A percentile compares a stretch with the other conserved stretches of the same genome.
Conservation (phyloP, 2,797 vertebrate species). For the Momotus momota region DNA sequence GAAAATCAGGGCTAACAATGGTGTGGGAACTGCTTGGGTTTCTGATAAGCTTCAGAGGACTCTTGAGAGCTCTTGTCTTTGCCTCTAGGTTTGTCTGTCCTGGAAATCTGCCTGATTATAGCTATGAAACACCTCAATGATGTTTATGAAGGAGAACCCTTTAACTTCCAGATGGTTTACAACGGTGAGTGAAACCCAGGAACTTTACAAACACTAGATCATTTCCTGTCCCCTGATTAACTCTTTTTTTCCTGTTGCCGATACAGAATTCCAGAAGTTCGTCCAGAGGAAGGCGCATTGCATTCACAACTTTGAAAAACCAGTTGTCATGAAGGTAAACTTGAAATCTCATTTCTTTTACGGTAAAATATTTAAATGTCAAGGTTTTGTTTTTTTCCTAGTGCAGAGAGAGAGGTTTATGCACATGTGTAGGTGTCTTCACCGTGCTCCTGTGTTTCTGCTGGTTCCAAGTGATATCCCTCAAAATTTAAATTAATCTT, state of each 20-base stretch:
- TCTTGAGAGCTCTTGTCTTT: neutral
- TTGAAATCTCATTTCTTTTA: neutral
- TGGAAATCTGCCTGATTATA: conserved; percentile 96
- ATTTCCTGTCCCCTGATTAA: neutral
- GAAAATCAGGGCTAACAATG: neutral
- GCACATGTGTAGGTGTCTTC: too few species aligned
- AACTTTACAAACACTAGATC: accelerated
- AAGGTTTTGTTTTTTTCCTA: accelerated
- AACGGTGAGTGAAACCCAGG: conserved; percentile 82
- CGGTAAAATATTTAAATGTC: accelerated
- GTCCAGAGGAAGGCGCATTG: conserved; percentile 93
- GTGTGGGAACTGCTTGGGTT: neutral
- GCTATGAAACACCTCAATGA: conserved; percentile 98
- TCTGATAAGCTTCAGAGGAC: neutral
- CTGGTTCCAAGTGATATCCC: neutral
- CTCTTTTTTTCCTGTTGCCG: neutral
- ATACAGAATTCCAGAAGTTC: conserved; percentile 96
- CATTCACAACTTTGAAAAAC: conserved; percentile 93
- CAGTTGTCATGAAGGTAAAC: conserved; percentile 94
- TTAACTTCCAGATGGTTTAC: conserved; percentile 99
- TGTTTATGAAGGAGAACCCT: conserved; percentile 93
- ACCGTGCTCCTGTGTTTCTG: neutral
- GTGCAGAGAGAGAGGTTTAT: accelerated
- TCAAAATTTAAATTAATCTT: neutral
- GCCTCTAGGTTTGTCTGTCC: conserved; percentile 89